Base-by-base conservation (phyloP, 2,113 vertebrate species). In the Triplophysa tibetana region DNA sequence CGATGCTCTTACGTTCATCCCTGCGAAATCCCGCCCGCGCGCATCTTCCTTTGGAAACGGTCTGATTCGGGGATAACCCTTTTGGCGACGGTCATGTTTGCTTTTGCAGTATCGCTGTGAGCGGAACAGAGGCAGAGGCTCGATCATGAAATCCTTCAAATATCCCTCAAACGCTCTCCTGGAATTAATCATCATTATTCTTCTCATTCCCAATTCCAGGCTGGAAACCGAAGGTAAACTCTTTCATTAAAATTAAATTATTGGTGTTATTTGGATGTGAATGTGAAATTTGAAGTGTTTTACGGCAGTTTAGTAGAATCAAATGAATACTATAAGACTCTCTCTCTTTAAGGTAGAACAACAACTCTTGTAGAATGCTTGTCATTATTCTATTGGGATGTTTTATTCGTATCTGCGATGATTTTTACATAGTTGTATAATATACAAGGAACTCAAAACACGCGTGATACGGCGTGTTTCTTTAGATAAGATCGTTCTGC, bases 201-300 rank as follows among this genome's bases (percentile, higher is more conserved):
- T 83, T 19, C 66, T 60, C n/a, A 3, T 80, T 50, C 72, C 76
- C 10, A 61, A 73, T 4, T 62, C 73, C 23, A 66, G 61, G 33
- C 38, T 61, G 61, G 21, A 69, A 52, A 50, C 67, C 24, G 68
- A 81, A 73, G 82, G 82, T 84, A 84, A 41, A n/a, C 23, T 41
- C 2, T 17, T 38, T 38, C 33, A 7, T 38, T 38, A 3, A 38
- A 38, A 38, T 38, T 3, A 6, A 38, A 38, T 38, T 6, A 3
- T 0, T 1, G 33, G 33, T 7, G 33, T 38, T 38, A 7, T 38
- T 38, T 38, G 33, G 6, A 38, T 38, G 33, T 38, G 33, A 45
- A 12, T 54, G 38, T 38, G 17, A 72, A 19, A 6, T 29, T 72
- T 10, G 13, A 70, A 52, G 13, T 43, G 43, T 45, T 45, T 45